Base-by-base conservation (phyloP, 1,140 invertebrate genomes). In the Rhopalosiphum maidis region DNA sequence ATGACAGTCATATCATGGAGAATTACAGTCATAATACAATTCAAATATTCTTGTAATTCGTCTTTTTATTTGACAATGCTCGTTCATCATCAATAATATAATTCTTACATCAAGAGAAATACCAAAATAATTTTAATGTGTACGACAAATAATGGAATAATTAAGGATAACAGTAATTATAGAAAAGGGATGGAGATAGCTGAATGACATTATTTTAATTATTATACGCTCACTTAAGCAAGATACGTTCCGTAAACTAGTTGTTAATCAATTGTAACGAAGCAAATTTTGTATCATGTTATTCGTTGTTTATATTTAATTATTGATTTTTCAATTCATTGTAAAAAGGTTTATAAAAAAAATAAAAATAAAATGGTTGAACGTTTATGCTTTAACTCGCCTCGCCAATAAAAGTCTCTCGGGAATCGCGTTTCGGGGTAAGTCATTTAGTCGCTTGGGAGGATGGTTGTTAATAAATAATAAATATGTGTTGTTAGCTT, bases 401-500 rank as follows among this genome's bases (percentile, higher is more conserved):
- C 1, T 87, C 6, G 15, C 43, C 25, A 43, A 87, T 87, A 87
- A 46, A 43, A 48, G 43, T 46, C 85, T 43, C 43, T 18, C 11
- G 85, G 25, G 85, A 46, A 87, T 87, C 85, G 30, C 85, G 43
- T 87, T 87, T 87, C 18, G 11, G 37, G 25, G 43, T 46, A 87
- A 30, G 23, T 87, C 85, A 87, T 43, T 87, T 48, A 30, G 11
- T 87, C 85, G 30, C 85, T 87, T 1, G 43, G 85, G 43, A 46
- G 9, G 37, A 3, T 41, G 1, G 11, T 25, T 87, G n/a, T n/a
- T n/a, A n/a, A n/a, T n/a, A n/a, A n/a, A n/a, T n/a, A 48, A 85
- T 15, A n/a, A 25, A 87, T 87, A 87, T 87, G 60, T n/a, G 60
- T 77, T 77, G 25, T 87, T 87, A 15, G 30, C 85, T 87, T 46